These are phyloP conservation scores for Clarias gariepinus DNA, from an alignment of 2,113 vertebrate species.

Conservation along the genomic window DNA sequence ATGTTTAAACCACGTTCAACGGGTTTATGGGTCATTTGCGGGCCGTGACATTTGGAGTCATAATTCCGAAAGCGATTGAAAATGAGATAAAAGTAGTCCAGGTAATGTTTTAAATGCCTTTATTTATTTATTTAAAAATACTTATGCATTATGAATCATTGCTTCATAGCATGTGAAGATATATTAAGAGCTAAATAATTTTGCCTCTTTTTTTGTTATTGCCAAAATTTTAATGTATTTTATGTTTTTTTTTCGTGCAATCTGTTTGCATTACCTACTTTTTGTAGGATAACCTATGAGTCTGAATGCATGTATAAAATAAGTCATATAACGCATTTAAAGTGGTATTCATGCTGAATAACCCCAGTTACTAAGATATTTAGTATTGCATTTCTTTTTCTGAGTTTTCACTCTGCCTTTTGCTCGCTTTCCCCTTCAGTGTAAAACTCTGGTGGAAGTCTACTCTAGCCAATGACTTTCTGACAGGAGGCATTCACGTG, in stretches of 20 bases:
- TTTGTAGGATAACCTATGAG: neutral
- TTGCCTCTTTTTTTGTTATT: neutral
- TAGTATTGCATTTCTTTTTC: neutral
- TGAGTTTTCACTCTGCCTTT: neutral
- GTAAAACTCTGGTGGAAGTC: neutral
- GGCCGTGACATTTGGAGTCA: slow-evolving; percentile 34
- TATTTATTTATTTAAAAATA: neutral
- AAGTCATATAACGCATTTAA: neutral
- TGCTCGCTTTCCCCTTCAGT: neutral
- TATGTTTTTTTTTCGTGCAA: neutral
- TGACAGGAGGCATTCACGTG: slow-evolving; percentile 6
- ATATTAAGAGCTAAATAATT: neutral
- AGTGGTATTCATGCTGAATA: neutral
- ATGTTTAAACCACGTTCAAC: slow-evolving; percentile 57
- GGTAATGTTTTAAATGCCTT: neutral
- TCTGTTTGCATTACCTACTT: neutral
- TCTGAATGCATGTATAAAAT: neutral
- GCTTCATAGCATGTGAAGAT: neutral
- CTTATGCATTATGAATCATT: neutral
- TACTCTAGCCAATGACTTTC: neutral
- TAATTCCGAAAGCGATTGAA: neutral
- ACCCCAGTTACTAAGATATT: neutral
- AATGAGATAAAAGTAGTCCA: neutral
- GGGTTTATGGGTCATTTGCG: slow-evolving; percentile 50
- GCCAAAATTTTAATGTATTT: neutral